Evolutionary conservation across 2,113 vertebrate species (phyloP).

Genomic region (Craseonycteris thonglongyai): DNA sequence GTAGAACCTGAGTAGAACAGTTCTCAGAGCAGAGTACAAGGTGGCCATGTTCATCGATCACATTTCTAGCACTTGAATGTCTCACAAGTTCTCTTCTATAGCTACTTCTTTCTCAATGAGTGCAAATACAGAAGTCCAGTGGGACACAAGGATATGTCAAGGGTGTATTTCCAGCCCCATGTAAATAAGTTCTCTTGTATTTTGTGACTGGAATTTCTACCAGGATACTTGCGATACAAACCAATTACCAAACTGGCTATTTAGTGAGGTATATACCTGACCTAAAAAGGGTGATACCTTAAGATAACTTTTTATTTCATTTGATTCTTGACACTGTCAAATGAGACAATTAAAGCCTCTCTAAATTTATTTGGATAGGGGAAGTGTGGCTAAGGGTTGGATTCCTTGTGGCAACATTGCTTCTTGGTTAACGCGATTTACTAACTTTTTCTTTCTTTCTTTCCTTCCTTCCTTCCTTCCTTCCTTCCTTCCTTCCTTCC

Average conservation of each 20-base stretch:
- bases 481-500: too few species aligned
- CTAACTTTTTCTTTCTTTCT: background rate
- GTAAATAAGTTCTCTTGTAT: background rate
- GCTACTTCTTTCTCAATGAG: background rate
- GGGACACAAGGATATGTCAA: background rate
- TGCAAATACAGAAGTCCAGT: background rate
- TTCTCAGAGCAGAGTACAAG: background rate
- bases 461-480: too few species aligned
- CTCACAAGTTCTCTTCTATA: background rate
- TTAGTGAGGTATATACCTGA: background rate
- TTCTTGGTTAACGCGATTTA: constrained; percentile 21
- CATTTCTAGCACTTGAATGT: background rate
- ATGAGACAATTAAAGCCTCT: background rate
- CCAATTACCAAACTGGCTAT: background rate
- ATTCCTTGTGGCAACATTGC: background rate
- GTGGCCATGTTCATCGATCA: background rate
- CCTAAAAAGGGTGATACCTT: background rate
- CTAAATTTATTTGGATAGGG: constrained; percentile 13
- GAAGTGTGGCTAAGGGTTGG: background rate
- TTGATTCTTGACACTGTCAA: background rate
- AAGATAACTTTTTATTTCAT: constrained; percentile 2
- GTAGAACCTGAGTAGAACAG: background rate
- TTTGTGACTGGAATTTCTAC: background rate
- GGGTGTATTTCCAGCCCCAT: background rate
- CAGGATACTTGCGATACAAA: background rate